Percentiles rank a stretch among this genome's conserved stretches.
These are phyloP conservation scores for Antigone vipio DNA, from an alignment of 2,113 vertebrate species.

Conservation along the genomic window DNA sequence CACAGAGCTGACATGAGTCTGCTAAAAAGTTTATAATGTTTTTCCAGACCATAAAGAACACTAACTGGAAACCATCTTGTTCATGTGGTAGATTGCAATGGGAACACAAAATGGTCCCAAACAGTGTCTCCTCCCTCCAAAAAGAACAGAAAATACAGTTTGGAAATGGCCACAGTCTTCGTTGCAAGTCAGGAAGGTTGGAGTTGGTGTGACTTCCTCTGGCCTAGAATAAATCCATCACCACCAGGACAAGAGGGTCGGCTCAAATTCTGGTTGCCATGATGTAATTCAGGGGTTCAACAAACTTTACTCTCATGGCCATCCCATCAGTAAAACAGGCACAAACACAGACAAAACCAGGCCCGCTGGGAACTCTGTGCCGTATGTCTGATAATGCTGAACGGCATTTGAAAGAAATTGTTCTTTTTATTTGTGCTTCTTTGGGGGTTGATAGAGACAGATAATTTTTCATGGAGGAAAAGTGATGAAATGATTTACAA, in stretches of 20 bases:
- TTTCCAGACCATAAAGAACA: background rate
- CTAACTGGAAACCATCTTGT: background rate
- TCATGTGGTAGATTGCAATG: background rate
- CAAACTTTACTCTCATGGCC: background rate
- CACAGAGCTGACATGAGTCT: background rate
- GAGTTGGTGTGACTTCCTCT: background rate
- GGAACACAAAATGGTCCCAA: background rate
- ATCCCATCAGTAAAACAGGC: background rate
- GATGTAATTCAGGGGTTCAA: background rate
- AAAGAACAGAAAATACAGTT: background rate
- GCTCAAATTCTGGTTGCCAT: background rate
- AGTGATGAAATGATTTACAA: background rate
- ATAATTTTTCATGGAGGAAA: background rate
- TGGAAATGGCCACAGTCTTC: background rate
- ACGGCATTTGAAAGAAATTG: background rate
- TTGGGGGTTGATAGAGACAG: background rate
- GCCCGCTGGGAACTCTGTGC: background rate
- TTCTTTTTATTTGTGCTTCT: background rate
- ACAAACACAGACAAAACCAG: background rate
- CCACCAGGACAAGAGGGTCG: fast-evolving
- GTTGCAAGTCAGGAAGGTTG: background rate
- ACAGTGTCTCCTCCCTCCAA: background rate
- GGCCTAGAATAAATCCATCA: background rate
- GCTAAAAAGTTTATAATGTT: background rate
- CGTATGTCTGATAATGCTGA: background rate